Evolutionary conservation across 2,888 invertebrate genomes (phyloP).

Genomic region (Tiliacea citrago): DNA sequence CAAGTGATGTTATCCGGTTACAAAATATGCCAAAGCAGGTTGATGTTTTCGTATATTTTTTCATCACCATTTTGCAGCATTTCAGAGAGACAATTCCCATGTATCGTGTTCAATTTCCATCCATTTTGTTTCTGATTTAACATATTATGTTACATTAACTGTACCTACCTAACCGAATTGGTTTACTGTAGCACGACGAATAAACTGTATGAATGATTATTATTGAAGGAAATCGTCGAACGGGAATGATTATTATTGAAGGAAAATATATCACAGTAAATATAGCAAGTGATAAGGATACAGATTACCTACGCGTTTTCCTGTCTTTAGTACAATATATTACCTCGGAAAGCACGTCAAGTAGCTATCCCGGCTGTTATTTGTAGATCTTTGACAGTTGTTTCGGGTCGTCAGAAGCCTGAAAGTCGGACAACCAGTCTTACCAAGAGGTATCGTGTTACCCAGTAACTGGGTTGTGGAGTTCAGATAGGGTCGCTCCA

Average conservation of each 20-base stretch:
- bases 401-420: too few relatives aligned
- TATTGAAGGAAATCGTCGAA: slow-evolving; percentile 20
- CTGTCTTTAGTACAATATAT: slow-evolving; percentile 13
- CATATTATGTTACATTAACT: slow-evolving; percentile 31
- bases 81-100: not conserved
- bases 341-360: too few relatives aligned
- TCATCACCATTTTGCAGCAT: not conserved
- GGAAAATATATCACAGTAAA: slow-evolving; percentile 32
- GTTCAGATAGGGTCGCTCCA: too few relatives aligned
- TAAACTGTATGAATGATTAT: slow-evolving; percentile 26
- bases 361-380: too few relatives aligned
- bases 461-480: too few relatives aligned
- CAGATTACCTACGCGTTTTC: slow-evolving; percentile 41
- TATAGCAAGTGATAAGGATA: slow-evolving; percentile 32
- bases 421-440: too few relatives aligned
- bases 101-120: not conserved
- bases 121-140: slow-evolving; percentile 27
- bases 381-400: too few relatives aligned
- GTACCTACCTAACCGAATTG: slow-evolving; percentile 18
- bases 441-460: too few relatives aligned
- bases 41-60: not conserved
- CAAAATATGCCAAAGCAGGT: not conserved
- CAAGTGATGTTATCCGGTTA: not conserved
- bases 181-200: slow-evolving; percentile 35
- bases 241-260: slow-evolving; percentile 23